Base-by-base conservation (phyloP, 2,888 invertebrate genomes). In the Rosalia funebris region DNA sequence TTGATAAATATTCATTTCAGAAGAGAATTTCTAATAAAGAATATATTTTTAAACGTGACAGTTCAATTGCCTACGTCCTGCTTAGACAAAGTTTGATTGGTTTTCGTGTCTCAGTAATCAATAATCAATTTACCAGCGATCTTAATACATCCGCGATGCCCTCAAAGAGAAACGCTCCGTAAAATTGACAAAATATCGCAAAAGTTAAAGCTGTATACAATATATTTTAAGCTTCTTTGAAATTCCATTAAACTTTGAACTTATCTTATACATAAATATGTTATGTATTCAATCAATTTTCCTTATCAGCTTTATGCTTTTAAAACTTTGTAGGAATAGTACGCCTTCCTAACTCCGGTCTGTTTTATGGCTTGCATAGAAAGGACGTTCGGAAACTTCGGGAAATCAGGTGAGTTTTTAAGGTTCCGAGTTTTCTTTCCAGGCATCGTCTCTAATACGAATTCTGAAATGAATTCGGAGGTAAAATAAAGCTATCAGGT, bases 221-320 rank as follows among this genome's bases (percentile, higher is more conserved):
- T 65, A 60, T 50, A 58, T 60, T 46, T 56, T 62, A 63, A 60
- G 63, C 54, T 46, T 39, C 41, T 60, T 62, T 60, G 55, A 61
- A 66, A 67, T 68, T 69, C 69, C 66, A 69, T 69, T 69, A 69
- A 69, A 69, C 66, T 69, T 60, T 59, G 50, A 37, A 63, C 60
- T 63, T 69, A 68, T 67, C 67, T 67, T 63, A 64, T 64, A 68
- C 69, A 69, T 69, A 69, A 69, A 68, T 69, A 68, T 64, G 62
- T 66, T 66, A 65, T 53, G 60, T 63, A 64, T 65, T 66, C 69
- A 69, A 69, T 66, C 67, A 69, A 66, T 67, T 58, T 50, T 32
- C 42, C 42, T 53, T 66, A 69, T 69, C 66, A 60, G 52, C 57
- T 45, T 57, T 55, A 53, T 61, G 55, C 60, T 61, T 61, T 32